Evolutionary conservation across 2,113 vertebrate species (phyloP), one percentile per base, ranked within the genome.

Genomic region (Callipepla squamata): DNA sequence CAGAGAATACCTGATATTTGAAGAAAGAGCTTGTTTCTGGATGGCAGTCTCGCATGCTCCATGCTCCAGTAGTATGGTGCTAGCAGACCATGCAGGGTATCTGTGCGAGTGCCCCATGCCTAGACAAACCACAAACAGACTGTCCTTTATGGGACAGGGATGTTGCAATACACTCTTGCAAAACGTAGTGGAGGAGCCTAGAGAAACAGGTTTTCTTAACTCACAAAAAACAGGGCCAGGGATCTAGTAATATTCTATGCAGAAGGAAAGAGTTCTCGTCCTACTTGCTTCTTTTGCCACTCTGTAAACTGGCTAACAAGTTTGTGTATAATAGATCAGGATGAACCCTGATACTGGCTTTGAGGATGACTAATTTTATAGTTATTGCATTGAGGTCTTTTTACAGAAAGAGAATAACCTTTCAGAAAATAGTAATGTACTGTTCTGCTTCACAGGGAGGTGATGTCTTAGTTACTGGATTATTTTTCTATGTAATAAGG

Each of bases 401-500:
- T 51, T 45, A 9, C 3, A 28, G 51, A 66, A 47, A 19, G 45
- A 18, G 40, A 40, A 40, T 40, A 40, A 40, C 40, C 40, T 40
- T 40, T 40, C 40, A 40, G 12, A 40, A 40, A 40, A 40, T 40
- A 40, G 40, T 40, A 40, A 40, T 40, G 40, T 40, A 13, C 40
- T 40, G 12, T 58, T 59, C 16, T 87, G 34, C 51, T 69, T 81
- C 2, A 3, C 8, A 40, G 18, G 16, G 32, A 44, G 65, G 81
- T 70, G 21, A 9, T 67, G 9, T 18, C 40, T 85, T 44, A 50
- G 16, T 53, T 87, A 42, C 19, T 79, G 57, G 28, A 42, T 74
- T 55, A 40, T 16, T 28, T 80, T 68, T 91, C 67, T 76, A 22
- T 68, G 81, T 72, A 85, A 81, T 59, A 62, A 72, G 50, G 15